Evolutionary conservation across 2,113 vertebrate genomes (phyloP).

Genomic region (Charina bottae): DNA sequence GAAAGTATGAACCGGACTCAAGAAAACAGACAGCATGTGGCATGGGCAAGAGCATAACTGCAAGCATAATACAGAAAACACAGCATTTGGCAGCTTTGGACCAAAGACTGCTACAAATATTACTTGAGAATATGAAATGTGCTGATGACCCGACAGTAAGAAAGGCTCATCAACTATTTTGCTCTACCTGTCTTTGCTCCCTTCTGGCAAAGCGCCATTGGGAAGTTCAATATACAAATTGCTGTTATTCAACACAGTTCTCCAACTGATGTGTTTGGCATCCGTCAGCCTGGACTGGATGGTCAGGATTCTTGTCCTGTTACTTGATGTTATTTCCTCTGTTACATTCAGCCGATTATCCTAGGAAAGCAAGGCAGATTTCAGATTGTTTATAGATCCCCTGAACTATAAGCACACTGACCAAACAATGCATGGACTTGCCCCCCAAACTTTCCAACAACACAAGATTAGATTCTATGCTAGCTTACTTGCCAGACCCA

Average conservation of each 20-base stretch:
- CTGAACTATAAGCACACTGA: background rate
- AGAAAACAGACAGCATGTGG: background rate
- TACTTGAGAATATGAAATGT: background rate
- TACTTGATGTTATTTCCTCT: conserved; percentile 87
- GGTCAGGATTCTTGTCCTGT: conserved; percentile 88
- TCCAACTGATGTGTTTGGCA: conserved; percentile 87
- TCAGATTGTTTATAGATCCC: background rate
- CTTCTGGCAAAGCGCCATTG: conserved; percentile 90
- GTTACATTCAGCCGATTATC: conserved; percentile 96
- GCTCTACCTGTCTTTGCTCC: conserved; percentile 94
- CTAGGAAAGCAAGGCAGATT: conserved; percentile 45
- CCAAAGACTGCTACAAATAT: background rate
- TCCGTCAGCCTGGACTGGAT: conserved; percentile 89
- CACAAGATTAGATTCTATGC: background rate
- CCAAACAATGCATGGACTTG: background rate
- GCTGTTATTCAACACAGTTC: conserved; percentile 86
- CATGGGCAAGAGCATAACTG: background rate
- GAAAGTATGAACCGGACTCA: background rate
- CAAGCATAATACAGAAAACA: too few relatives aligned
- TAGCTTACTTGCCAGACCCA: background rate
- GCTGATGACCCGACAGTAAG: background rate
- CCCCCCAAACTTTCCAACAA: background rate
- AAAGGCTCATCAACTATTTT: background rate
- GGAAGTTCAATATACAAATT: conserved; percentile 93
- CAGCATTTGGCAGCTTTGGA: background rate